phyloP scores from a whole-genome alignment of 2,113 vertebrate genomes.

The Dromas ardeola region DNA sequence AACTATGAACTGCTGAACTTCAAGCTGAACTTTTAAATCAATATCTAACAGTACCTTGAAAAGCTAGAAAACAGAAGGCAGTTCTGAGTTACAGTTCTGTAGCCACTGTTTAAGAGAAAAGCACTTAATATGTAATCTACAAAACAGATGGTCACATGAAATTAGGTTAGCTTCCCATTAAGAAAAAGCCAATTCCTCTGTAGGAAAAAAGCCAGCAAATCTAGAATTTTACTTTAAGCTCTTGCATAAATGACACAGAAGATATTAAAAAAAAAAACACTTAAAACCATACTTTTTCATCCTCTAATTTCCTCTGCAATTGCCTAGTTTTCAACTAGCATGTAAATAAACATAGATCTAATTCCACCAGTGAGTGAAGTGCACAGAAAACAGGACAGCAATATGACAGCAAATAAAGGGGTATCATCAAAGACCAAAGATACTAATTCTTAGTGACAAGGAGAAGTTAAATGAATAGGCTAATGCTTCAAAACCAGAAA shows the following conservation, averaged over 20 bases:
- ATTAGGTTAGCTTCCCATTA: conserved; percentile 27
- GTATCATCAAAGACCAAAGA: neutral
- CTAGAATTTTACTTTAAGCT: neutral
- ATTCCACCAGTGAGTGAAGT: neutral
- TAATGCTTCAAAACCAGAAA: neutral
- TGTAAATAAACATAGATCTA: neutral
- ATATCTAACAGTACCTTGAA: neutral
- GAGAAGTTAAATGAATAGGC: neutral
- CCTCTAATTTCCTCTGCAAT: neutral
- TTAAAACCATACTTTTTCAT: neutral
- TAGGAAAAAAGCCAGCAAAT: neutral
- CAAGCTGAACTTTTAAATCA: neutral
- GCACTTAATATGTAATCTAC: neutral
- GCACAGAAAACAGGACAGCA: neutral
- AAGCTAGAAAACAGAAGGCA: conserved; percentile 20
- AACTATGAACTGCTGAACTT: neutral
- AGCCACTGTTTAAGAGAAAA: conserved; percentile 15
- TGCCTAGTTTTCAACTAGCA: neutral
- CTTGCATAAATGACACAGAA: neutral
- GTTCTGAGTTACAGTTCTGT: neutral
- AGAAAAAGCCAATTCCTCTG: neutral
- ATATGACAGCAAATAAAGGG: neutral
- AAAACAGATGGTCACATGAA: conserved; percentile 10
- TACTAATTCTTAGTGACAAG: neutral
- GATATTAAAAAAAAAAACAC: neutral